Base-by-base conservation (phyloP, 2,113 vertebrate genomes). In the Noctilio leporinus region DNA sequence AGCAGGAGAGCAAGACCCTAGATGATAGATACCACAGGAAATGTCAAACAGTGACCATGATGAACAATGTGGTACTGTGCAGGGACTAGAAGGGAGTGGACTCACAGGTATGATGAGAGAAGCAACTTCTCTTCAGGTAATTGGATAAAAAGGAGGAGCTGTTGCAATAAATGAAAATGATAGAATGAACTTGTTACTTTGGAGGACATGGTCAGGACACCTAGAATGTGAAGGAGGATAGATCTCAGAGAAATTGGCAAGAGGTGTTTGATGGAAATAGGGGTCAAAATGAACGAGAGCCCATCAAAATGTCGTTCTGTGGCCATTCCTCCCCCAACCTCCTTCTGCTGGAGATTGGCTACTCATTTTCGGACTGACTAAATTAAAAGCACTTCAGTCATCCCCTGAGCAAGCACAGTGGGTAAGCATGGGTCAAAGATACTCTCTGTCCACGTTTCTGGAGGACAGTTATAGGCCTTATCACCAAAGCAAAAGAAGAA, bases 401-500 rank as follows among this genome's bases (percentile, higher is more conserved):
- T 70, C 69, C 81, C 3, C 38, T 84, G 69, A 95, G 65, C n/a
- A 95, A 84, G 33, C 84, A 80, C 35, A 51, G 30, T 14, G 28
- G 40, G 76, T 72, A 81, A n/a, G 10, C 26, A 53, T 38, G 38
- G 53, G 86, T 95, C 89, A 89, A 86, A 88, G 55, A 75, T 62
- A 86, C 3, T 2, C 35, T 83, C 59, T 80, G 76, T 91, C 40
- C 55, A 85, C 45, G 47, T 89, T 93, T 87, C 83, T 40, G 51
- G 40, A 88, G 64, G 40, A 64, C 15, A 62, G 38, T 51, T 70
- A 22, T 9, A 83, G 64, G n/a, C 28, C 35, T 82, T 83, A 33
- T 62, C 85, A 72, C 93, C 75, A 92, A 90, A 93, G 80, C 55
- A 69, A 90, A 86, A 45, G 40, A 83, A 67, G 30, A 67, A 69